phyloP scores from a whole-genome alignment of 2,888 invertebrate genomes.

The Sinotaia quadrata region DNA sequence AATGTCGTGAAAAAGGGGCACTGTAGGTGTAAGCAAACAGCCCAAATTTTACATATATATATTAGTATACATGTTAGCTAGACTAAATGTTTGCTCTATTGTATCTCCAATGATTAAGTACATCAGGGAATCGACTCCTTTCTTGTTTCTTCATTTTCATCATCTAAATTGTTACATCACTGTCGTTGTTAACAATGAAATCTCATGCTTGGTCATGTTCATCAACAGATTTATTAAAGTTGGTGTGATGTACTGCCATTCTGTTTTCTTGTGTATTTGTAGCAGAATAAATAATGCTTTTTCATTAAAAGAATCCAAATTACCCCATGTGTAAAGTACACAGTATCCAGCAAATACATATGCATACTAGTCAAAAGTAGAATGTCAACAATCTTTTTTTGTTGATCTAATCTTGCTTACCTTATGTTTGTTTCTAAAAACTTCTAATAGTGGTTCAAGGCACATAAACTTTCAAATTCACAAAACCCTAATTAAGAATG shows the following conservation, averaged over 20 bases:
- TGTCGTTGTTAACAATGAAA: constrained; percentile 1
- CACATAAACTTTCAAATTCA: too few species aligned
- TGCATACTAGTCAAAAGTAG: background rate
- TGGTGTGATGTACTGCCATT: constrained; percentile 8
- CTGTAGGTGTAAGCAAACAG: background rate
- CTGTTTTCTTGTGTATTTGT: background rate
- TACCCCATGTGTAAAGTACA: background rate
- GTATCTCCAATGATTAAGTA: constrained; percentile 19
- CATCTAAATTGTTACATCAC: background rate
- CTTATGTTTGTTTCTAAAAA: too few species aligned
- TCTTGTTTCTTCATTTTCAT: background rate
- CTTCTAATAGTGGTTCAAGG: too few species aligned
- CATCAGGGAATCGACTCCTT: constrained; percentile 26
- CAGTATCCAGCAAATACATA: background rate
- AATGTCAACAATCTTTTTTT: background rate
- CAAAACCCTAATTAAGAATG: too few species aligned
- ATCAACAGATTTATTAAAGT: constrained; percentile 11
- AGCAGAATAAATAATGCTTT: background rate
- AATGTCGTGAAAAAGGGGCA: constrained; percentile 21
- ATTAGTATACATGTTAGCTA: constrained; percentile 15
- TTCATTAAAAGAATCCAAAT: background rate
- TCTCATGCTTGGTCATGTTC: constrained; percentile 3
- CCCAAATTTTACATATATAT: constrained; percentile 15
- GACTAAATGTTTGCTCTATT: constrained; percentile 5
- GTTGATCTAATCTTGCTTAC: too few species aligned